Percentiles rank a stretch among this genome's conserved stretches.
phyloP scores from a whole-genome alignment of 2,888 invertebrate genomes.

The Zaprionus bogoriensis region DNA sequence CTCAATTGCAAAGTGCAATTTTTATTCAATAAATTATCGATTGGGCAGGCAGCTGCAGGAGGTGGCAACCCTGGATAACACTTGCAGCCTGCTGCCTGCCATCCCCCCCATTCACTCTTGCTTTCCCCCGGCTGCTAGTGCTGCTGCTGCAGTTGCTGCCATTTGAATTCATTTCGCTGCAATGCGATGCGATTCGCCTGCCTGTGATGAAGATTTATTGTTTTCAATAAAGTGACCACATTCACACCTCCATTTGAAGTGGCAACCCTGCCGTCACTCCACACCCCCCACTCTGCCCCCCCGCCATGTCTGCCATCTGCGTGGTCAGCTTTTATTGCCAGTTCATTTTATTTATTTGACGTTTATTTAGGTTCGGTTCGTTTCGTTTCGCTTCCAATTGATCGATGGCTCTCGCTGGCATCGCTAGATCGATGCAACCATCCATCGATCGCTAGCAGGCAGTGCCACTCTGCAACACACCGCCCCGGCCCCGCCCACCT shows the following conservation, averaged over 20 bases:
- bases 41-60: constrained; percentile 8
- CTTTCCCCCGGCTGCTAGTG: constrained; percentile 4
- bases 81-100: constrained; percentile 7
- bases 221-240: constrained; percentile 71
- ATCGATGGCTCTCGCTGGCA: constrained; percentile 58
- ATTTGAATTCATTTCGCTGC: constrained; percentile 52
- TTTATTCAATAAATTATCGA: constrained; percentile 65
- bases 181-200: constrained; percentile 41
- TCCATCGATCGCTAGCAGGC: constrained; percentile 22
- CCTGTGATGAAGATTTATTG: constrained; percentile 74
- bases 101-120: constrained; percentile 24
- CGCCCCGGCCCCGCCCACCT: not conserved
- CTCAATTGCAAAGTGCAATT: constrained; percentile 63
- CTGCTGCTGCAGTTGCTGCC: constrained; percentile 20
- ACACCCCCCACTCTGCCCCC: not conserved
- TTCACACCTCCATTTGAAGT: constrained; percentile 65
- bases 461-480: not conserved
- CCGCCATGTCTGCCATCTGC: not conserved
- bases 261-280: constrained; percentile 11
- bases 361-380: constrained; percentile 59
- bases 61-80: constrained; percentile 2
- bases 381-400: constrained; percentile 30
- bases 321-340: constrained; percentile 46
- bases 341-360: constrained; percentile 73
- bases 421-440: constrained; percentile 45